Percentiles rank a stretch among this genome's conserved stretches.
Conservation (phyloP, 2,888 invertebrate genomes). For the Drosophila tripunctata region DNA sequence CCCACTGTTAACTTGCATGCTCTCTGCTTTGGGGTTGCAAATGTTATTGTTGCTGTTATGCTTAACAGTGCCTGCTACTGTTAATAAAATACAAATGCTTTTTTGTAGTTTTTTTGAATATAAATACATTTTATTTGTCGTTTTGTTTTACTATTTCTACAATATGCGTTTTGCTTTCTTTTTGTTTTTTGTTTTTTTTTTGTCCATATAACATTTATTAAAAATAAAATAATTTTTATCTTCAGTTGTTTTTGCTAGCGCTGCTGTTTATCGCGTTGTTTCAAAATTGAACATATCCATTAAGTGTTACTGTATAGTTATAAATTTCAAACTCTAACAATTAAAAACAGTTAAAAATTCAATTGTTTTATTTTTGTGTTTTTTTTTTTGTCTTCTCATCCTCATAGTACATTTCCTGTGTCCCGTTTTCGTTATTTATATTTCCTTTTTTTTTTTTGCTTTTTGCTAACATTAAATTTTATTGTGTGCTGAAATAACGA, state of each 20-base stretch:
- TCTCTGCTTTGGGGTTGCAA: constrained; percentile 59
- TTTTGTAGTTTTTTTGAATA: constrained; percentile 55
- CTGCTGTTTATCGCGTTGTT: constrained; percentile 60
- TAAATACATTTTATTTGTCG: constrained; percentile 83
- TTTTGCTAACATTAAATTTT: constrained; percentile 64
- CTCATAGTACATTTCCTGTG: constrained; percentile 62
- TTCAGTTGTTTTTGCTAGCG: constrained; percentile 45
- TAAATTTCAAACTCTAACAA: constrained; percentile 75
- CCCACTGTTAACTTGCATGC: constrained; percentile 1
- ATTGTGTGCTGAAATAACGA: constrained; percentile 54
- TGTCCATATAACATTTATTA: constrained; percentile 72
- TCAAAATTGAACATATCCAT: constrained; percentile 68
- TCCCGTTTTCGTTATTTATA: constrained; percentile 45
- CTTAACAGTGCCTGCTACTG: constrained; percentile 26
- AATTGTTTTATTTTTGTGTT: constrained; percentile 43
- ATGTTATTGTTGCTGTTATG: constrained; percentile 35
- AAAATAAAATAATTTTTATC: constrained; percentile 72
- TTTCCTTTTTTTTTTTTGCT: constrained; percentile 47
- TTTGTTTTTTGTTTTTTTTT: constrained; percentile 53
- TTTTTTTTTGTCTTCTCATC: constrained; percentile 27
- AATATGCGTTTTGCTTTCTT: constrained; percentile 68
- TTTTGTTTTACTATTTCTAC: constrained; percentile 71
- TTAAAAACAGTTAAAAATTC: constrained; percentile 81
- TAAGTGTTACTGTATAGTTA: constrained; percentile 64
- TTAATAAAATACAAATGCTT: neutral